These are phyloP conservation scores for Mohoua ochrocephala DNA, from an alignment of 2,113 vertebrate genomes.

Conservation along the genomic window DNA sequence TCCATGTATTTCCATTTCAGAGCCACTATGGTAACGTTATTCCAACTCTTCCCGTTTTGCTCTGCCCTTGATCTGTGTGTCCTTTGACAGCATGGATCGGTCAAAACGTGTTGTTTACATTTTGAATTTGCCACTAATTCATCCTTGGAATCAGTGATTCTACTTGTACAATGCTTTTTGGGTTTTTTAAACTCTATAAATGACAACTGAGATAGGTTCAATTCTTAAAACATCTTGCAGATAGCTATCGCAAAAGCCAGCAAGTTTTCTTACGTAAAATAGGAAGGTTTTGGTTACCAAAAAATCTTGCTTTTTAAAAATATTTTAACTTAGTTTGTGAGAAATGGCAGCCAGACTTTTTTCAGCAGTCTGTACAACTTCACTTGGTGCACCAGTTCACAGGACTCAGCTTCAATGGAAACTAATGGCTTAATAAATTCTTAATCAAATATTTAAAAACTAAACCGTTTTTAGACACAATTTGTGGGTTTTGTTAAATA, in stretches of 20 bases:
- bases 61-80: neutral
- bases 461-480: neutral
- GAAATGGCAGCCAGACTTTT: neutral
- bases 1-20: neutral
- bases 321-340: neutral
- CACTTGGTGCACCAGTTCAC: neutral
- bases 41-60: neutral
- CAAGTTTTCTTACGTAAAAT: neutral
- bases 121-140: neutral
- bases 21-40: neutral
- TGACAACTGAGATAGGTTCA: neutral
- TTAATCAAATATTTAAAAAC: neutral
- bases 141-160: neutral
- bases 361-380: neutral
- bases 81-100: neutral
- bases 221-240: neutral
- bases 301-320: neutral
- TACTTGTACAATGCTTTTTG: neutral
- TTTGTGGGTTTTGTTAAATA: neutral
- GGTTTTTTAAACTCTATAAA: neutral
- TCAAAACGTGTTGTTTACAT: neutral
- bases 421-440: neutral
- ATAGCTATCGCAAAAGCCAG: neutral
- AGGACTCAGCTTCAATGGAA: neutral
- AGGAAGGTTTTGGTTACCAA: neutral